Base-by-base conservation (phyloP, 2,797 vertebrate genomes). In the Ambastaia sidthimunki region DNA sequence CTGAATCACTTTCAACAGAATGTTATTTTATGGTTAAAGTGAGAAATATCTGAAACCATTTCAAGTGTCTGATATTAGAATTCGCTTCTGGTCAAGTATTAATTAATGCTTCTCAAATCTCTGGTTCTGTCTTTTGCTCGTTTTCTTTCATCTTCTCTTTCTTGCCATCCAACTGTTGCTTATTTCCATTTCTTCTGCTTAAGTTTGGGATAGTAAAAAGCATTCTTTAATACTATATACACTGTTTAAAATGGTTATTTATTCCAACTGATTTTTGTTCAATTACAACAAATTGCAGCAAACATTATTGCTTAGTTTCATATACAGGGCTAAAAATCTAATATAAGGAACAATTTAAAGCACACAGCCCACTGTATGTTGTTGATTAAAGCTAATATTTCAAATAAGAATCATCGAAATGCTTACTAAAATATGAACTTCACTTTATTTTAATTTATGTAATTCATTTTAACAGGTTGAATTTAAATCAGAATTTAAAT, bases 151-250 rank as follows among this genome's bases (percentile, higher is more conserved):
- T 91, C 89, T 88, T 86, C 85, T 89, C 86, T 37, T 62, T 74
- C 62, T 67, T 82, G 76, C 71, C 71, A 89, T 90, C 91, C 92
- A 93, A 93, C 92, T 93, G 93, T 92, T 93, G 91, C 89, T 92
- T 89, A 90, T 92, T 92, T 86, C 79, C 85, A 71, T 83, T 82
- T 82, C 71, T 89, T 92, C 90, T 90, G 80, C 85, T 90, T 89
- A 89, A 84, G 90, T 86, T 71, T 63, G 55, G 44, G 55, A 62
- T 23, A 23, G 44, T 37, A 52, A n/a, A 9, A 63, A 76, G 23
- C 34, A 65, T 21, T 34, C 10, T 55, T 86, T 83, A 87, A 84
- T 87, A 87, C 90, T 88, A 89, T 90, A 89, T 83, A 41, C 37
- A 41, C 80, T 84, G 83, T 85, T 89, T 87, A 76, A 76, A 85